Base-by-base conservation (phyloP, 2,113 vertebrate genomes). In the Heptranchias perlo region DNA sequence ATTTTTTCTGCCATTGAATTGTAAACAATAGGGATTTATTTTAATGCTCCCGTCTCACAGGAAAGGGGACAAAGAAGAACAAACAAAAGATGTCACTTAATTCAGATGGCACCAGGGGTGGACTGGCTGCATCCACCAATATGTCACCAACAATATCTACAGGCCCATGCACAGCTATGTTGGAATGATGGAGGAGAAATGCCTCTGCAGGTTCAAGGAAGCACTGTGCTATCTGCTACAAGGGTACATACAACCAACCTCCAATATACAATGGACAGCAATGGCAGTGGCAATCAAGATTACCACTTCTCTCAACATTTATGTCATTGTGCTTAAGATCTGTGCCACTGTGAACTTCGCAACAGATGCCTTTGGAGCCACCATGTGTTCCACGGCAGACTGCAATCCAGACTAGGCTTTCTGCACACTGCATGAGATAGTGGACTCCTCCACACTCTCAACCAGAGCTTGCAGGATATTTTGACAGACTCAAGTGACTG, bases 21-120 rank as follows among this genome's bases (percentile, higher is more conserved):
- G 31, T 35, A 73, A 73, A 73, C 69, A 73, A 73, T 73, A 8
- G 44, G 39, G n/a, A 44, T 6, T 21, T 14, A 4, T 82, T 82
- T 44, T 44, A 82, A 3, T 82, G 39, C 16, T 82, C n/a, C 44
- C 39, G 13, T 82, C 78, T 82, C 78, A 82, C 78, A 82, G 78
- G 39, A 82, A 18, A 21, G 78, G 47, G n/a, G 39, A 82, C 78
- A 82, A 82, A 82, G 78, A 21, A 21, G 23, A 82, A 82, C 39
- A 82, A 82, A 82, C 78, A 82, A 82, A 82, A 47, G 78, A 82
- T 82, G 78, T 82, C 39, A 82, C 47, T 82, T 82, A 44, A 44
- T n/a, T 82, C 78, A 82, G 78, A 39, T 47, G 39, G 39, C 78
- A 44, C 39, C 13, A 44, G 44, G 78, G 78, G 31, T 18, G 23